Base-by-base conservation (phyloP, 2,113 vertebrate genomes). In the Jaculus jaculus region DNA sequence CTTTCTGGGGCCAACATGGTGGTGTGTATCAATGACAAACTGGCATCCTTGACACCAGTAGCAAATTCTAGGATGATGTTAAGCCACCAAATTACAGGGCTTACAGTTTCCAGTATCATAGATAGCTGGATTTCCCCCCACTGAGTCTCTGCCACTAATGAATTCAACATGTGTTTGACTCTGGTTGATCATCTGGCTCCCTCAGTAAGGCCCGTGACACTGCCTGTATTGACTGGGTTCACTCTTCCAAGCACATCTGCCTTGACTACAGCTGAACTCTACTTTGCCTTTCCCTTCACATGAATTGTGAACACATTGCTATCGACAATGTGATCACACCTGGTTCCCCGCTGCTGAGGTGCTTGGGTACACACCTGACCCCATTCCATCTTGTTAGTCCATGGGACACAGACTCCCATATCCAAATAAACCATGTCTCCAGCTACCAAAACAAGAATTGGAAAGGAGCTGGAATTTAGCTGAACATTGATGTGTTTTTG, bases 1-100 rank as follows among this genome's bases (percentile, higher is more conserved):
- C 39, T 68, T 89, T 73, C 42, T 60, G 47, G 60, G 54, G n/a
- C 21, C 72, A 85, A 6, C 9, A 26, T 86, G 23, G 5, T 82
- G 11, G 34, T 93, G 42, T 89, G 30, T 84, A 81, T 77, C 66
- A 90, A 16, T 94, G 79, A 87, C 26, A 93, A 96, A 77, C 68
- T 65, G 47, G 9, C n/a, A 81, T 93, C 90, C 39, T 84, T n/a
- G 86, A 63, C 9, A 37, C 61, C 69, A 34, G 37, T 89, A 94
- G 81, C 54, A 89, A 89, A 93, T 92, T 93, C 90, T 95, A 78
- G 69, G 84, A 79, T 95, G 54, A 91, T 89, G 71, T 91, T 93
- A 95, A 83, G 71, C 47, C 71, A 93, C 34, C 69, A 90, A 79
- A 85, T 84, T 89, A 89, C 5, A 84, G 77, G 77, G 71, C 26